Percentiles rank a stretch among this genome's conserved stretches.
Evolutionary conservation across 2,113 vertebrate species (phyloP).

Genomic region (Eidolon helvum): DNA sequence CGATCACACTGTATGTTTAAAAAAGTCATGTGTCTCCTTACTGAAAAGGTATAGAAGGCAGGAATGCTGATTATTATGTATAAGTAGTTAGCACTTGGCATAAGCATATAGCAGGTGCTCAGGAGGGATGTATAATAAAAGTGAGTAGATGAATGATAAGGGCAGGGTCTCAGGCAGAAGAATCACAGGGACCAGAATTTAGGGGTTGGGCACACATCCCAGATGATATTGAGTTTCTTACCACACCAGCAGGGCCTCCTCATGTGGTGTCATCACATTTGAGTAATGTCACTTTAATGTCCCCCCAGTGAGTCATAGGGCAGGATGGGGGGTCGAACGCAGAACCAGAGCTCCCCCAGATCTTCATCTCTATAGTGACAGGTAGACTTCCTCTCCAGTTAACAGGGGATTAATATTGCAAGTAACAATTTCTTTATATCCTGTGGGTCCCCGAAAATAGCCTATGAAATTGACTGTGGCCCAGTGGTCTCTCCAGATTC

Average conservation of each 20-base stretch:
- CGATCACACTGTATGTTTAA: not conserved
- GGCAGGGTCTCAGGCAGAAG: not conserved
- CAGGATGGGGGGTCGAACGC: slow-evolving; percentile 46
- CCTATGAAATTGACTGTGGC: slow-evolving; percentile 71
- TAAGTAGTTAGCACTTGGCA: not conserved
- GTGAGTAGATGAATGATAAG: not conserved
- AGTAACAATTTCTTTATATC: not conserved
- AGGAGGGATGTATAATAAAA: not conserved
- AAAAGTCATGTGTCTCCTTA: not conserved
- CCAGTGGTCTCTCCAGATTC: slow-evolving; percentile 36
- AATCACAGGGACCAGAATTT: not conserved
- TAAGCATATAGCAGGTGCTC: not conserved
- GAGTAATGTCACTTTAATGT: slow-evolving; percentile 65
- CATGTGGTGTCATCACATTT: slow-evolving; percentile 16
- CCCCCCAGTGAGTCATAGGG: slow-evolving; percentile 63
- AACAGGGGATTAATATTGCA: not conserved
- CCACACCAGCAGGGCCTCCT: slow-evolving; percentile 61
- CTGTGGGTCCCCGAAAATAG: slow-evolving; percentile 59
- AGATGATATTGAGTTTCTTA: not conserved
- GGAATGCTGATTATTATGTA: not conserved
- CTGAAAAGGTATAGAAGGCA: not conserved
- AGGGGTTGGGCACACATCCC: not conserved
- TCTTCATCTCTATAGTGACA: slow-evolving; percentile 67
- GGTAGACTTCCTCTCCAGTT: not conserved
- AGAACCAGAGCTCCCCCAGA: slow-evolving; percentile 70